Conservation (phyloP, 2,797 vertebrate genomes). For the Erethizon dorsatum region DNA sequence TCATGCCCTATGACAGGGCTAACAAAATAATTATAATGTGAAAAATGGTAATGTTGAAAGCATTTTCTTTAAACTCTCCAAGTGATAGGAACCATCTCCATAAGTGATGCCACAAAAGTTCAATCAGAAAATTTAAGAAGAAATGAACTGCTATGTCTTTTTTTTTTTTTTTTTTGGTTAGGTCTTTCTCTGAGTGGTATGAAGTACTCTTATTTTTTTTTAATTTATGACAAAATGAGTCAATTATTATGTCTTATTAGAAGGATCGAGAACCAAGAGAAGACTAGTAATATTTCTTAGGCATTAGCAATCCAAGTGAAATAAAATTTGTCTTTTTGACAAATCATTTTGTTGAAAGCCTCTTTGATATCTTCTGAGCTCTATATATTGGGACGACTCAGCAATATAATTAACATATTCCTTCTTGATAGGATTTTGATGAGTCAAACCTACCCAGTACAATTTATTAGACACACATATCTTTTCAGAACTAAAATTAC, state of each 20-base stretch:
- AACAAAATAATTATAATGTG: neutral
- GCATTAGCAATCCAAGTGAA: neutral
- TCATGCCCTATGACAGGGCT: neutral
- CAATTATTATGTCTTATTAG: slow-evolving; percentile 13
- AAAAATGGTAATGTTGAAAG: slow-evolving; percentile 54
- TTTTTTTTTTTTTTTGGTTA: slow-evolving; percentile 28
- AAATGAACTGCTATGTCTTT: neutral
- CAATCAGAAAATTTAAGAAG: slow-evolving; percentile 38
- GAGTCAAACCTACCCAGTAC: neutral
- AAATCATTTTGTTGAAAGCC: slow-evolving; percentile 54
- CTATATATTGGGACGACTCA: slow-evolving; percentile 12
- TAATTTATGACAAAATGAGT: slow-evolving; percentile 8
- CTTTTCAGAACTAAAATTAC: slow-evolving; percentile 25
- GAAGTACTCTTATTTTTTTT: neutral
- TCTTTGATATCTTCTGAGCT: neutral
- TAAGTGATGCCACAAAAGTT: neutral
- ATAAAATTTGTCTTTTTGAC: neutral
- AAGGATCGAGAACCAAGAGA: neutral
- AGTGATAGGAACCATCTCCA: neutral
- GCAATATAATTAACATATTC: slow-evolving; percentile 1
- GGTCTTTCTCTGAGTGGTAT: neutral
- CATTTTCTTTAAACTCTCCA: neutral
- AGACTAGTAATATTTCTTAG: neutral
- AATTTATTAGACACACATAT: neutral
- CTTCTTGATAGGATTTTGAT: slow-evolving; percentile 47